Percentiles rank a stretch among this genome's conserved stretches.
These are phyloP conservation scores for Piaya cayana DNA, from an alignment of 2,113 vertebrate genomes.

Conservation along the genomic window DNA sequence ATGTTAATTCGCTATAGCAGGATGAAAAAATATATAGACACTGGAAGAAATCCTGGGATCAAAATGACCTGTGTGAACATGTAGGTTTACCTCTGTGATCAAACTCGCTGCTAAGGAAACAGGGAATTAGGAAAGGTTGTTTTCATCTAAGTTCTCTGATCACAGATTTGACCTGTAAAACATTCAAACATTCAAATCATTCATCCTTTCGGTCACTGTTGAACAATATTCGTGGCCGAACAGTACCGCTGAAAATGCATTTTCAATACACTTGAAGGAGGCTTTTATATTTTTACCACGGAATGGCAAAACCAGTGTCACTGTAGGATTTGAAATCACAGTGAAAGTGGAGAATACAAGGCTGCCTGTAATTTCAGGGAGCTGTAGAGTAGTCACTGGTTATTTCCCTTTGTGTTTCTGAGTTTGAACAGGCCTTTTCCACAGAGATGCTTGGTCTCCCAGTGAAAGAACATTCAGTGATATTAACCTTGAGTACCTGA, in stretches of 20 bases:
- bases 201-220: background rate
- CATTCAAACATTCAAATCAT: accelerated
- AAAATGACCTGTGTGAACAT: background rate
- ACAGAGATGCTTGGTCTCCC: background rate
- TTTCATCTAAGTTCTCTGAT: background rate
- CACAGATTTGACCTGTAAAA: background rate
- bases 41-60: background rate
- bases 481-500: background rate
- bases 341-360: background rate
- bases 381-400: background rate
- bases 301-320: background rate
- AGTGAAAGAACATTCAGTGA: background rate
- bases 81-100: background rate
- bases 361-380: background rate
- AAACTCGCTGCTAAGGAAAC: background rate
- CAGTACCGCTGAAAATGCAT: background rate
- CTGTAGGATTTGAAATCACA: background rate
- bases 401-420: background rate
- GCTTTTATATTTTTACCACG: background rate
- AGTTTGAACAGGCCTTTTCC: background rate
- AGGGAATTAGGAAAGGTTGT: background rate
- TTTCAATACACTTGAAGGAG: background rate
- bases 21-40: background rate
- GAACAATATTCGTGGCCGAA: background rate
- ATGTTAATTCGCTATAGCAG: background rate